phyloP scores from a whole-genome alignment of 2,888 invertebrate genomes.

The Mystacides longicornis region DNA sequence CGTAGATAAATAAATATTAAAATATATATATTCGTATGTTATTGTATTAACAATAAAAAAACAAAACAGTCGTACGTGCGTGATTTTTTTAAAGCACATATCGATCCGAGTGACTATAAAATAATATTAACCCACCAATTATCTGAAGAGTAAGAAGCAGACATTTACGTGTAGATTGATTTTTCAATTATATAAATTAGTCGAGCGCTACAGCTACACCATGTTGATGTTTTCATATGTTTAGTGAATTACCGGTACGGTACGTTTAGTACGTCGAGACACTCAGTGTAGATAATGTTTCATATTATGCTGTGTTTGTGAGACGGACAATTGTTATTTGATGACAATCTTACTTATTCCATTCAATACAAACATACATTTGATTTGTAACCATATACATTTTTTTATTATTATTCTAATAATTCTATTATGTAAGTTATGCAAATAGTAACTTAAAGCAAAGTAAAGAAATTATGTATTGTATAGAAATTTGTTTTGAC shows the following conservation, averaged over 20 bases:
- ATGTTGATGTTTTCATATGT: slow-evolving; percentile 25
- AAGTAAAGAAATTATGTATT: slow-evolving; percentile 26
- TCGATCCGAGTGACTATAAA: slow-evolving; percentile 23
- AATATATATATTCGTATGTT: slow-evolving; percentile 4
- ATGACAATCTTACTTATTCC: slow-evolving; percentile 26
- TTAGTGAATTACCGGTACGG: slow-evolving; percentile 18
- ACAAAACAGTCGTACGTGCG: slow-evolving; percentile 24
- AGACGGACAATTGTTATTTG: not conserved
- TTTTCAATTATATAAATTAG: slow-evolving; percentile 26
- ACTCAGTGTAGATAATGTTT: slow-evolving; percentile 3
- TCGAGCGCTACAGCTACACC: slow-evolving; percentile 23
- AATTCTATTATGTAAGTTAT: slow-evolving; percentile 26
- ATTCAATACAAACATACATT: slow-evolving; percentile 23
- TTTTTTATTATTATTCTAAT: slow-evolving; percentile 26
- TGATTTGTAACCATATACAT: slow-evolving; percentile 25
- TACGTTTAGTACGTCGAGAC: not conserved
- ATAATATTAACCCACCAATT: slow-evolving; percentile 19
- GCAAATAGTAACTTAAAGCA: slow-evolving; percentile 24
- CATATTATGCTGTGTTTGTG: not conserved
- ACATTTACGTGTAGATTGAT: slow-evolving; percentile 24
- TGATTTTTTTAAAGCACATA: slow-evolving; percentile 26
- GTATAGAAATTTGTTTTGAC: slow-evolving; percentile 23
- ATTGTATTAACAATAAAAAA: slow-evolving; percentile 13
- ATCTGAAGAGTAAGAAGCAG: too few species aligned
- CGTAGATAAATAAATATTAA: slow-evolving; percentile 23